These are phyloP conservation scores for Sarcophaga caerulescens DNA, from an alignment of 2,888 invertebrate species.

Conservation along the genomic window DNA sequence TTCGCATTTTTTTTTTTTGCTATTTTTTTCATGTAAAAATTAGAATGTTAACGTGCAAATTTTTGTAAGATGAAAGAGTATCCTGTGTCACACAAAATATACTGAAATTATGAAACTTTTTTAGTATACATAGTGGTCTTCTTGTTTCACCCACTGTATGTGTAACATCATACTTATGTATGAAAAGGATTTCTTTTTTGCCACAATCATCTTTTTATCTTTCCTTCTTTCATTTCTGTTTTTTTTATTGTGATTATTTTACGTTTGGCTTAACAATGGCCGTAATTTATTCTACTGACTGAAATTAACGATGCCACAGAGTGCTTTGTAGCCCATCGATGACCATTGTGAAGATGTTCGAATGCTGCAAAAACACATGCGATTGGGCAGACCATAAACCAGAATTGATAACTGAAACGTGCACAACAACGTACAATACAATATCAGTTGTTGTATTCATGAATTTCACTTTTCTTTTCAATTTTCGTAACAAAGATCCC, in stretches of 20 bases:
- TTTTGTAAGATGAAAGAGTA: too few relatives aligned
- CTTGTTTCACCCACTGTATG: slow-evolving; percentile 26
- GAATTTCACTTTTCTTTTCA: slow-evolving; percentile 67
- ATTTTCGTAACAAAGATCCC: slow-evolving; percentile 12
- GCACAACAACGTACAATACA: not conserved
- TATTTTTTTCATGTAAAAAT: too few relatives aligned
- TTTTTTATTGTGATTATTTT: not conserved
- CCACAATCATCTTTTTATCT: slow-evolving; percentile 3
- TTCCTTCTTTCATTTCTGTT: slow-evolving; percentile 16
- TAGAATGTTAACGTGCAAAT: too few relatives aligned
- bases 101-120: too few relatives aligned
- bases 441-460: slow-evolving; percentile 7
- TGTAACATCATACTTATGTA: not conserved
- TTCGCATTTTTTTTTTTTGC: too few relatives aligned
- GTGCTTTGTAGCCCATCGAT: slow-evolving; percentile 20
- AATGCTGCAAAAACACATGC: not conserved
- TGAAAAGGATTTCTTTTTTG: slow-evolving; percentile 30
- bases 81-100: too few relatives aligned
- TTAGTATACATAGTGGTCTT: too few relatives aligned
- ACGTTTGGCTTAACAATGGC: slow-evolving; percentile 54
- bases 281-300: slow-evolving; percentile 62
- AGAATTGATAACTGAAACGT: not conserved
- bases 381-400: not conserved
- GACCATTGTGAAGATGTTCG: slow-evolving; percentile 49
- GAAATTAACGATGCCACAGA: slow-evolving; percentile 54